phyloP scores from a whole-genome alignment of 2,797 vertebrate species.

The Chromobotia macracanthus region DNA sequence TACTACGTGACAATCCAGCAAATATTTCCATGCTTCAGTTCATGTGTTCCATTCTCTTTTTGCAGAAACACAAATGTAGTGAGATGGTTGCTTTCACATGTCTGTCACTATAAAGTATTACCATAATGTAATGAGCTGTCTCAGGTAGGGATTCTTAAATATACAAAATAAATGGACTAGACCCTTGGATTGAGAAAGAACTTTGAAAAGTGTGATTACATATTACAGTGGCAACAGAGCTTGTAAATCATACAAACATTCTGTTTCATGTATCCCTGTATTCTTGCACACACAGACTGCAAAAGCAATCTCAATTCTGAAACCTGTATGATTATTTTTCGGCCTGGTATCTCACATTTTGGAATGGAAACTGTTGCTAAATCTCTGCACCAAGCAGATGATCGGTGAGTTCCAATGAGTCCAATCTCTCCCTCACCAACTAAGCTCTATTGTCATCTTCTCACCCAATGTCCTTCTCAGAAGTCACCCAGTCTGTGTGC shows the following conservation, averaged over 20 bases:
- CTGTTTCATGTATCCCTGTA: neutral
- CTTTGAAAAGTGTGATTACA: constrained; percentile 3
- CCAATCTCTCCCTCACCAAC: neutral
- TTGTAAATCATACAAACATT: constrained; percentile 2
- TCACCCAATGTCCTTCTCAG: neutral
- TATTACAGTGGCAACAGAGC: neutral
- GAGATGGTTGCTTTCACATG: constrained; percentile 7
- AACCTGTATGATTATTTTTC: neutral
- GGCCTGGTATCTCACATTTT: neutral
- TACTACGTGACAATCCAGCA: neutral
- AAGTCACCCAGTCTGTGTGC: neutral
- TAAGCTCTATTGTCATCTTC: neutral
- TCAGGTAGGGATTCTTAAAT: neutral
- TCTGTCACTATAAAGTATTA: constrained; percentile 7
- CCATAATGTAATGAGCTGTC: neutral
- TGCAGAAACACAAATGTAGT: neutral
- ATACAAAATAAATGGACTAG: neutral
- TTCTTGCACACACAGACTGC: neutral
- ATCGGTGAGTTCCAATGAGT: neutral
- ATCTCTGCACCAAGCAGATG: neutral
- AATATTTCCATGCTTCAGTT: constrained; percentile 18
- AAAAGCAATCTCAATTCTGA: neutral
- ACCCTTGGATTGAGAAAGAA: constrained; percentile 3
- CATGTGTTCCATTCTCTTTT: neutral
- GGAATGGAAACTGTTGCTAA: neutral